phyloP scores from a whole-genome alignment of 2,113 vertebrate genomes.

The Herpetotheres cachinnans region DNA sequence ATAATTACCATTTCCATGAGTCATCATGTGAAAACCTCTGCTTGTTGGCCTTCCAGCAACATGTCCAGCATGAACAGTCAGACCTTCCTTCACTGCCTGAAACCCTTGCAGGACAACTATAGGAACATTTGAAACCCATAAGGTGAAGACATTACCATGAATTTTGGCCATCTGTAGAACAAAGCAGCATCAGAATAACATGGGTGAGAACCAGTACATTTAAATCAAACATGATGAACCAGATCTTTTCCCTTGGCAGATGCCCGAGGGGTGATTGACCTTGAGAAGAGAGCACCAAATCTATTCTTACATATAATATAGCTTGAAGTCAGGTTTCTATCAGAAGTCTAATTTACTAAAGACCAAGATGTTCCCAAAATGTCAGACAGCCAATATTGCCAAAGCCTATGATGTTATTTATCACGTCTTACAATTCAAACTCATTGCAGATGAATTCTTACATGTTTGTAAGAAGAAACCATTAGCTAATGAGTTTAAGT shows the following conservation, averaged over 20 bases:
- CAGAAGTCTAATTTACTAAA: neutral
- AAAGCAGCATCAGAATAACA: neutral
- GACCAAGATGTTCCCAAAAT: neutral
- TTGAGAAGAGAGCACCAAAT: neutral
- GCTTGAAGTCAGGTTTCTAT: neutral
- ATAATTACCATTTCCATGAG: conserved; percentile 35
- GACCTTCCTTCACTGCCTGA: conserved; percentile 49
- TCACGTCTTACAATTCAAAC: neutral
- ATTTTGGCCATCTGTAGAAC: conserved; percentile 32
- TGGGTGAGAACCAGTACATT: neutral
- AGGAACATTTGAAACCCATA: neutral
- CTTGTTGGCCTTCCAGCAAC: neutral
- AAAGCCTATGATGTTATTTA: neutral
- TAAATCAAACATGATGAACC: neutral
- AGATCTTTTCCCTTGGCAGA: neutral
- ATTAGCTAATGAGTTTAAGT: neutral
- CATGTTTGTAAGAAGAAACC: neutral
- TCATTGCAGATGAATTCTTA: neutral
- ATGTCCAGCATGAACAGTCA: conserved; percentile 41
- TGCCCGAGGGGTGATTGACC: neutral
- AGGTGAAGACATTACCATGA: conserved; percentile 38
- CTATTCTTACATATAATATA: neutral
- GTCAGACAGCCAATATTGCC: neutral
- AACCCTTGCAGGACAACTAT: conserved; percentile 49
- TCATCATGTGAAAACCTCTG: fast-evolving